phyloP scores from a whole-genome alignment of 2,797 vertebrate species.

The Lepus townsendii region DNA sequence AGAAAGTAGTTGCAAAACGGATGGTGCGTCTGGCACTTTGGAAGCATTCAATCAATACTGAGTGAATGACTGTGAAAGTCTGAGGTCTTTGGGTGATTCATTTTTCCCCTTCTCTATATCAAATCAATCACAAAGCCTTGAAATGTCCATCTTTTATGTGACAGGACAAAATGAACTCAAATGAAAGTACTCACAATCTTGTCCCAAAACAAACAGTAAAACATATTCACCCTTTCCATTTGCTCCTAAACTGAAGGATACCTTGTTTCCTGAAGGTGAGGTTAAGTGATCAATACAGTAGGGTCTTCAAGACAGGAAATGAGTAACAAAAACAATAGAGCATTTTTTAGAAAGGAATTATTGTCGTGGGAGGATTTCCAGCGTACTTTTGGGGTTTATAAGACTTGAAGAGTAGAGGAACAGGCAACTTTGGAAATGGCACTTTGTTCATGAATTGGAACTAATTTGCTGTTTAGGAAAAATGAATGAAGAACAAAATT shows the following conservation, averaged over 20 bases:
- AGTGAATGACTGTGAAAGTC: not conserved
- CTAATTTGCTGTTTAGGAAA: conserved; percentile 18
- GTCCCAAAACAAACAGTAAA: not conserved
- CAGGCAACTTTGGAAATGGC: not conserved
- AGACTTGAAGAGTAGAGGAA: not conserved
- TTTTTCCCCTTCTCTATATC: not conserved
- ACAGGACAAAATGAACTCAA: conserved; percentile 15
- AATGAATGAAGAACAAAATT: not conserved
- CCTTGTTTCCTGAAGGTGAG: not conserved
- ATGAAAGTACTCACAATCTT: not conserved
- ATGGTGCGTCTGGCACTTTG: not conserved
- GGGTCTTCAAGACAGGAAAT: not conserved
- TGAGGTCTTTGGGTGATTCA: not conserved
- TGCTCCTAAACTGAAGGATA: not conserved
- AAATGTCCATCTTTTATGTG: not conserved
- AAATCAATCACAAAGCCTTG: not conserved
- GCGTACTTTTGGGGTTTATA: not conserved
- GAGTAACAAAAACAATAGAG: not conserved
- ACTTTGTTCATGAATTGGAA: not conserved
- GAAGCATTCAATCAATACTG: not conserved
- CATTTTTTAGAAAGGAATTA: not conserved
- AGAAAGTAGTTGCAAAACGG: not conserved
- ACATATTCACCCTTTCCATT: not conserved
- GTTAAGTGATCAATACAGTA: not conserved
- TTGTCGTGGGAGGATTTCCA: not conserved